A percentile compares a stretch with the other conserved stretches of the same genome.
These are phyloP conservation scores for Gasterosteus nipponicus DNA, from an alignment of 2,113 vertebrate species.

Conservation along the genomic window DNA sequence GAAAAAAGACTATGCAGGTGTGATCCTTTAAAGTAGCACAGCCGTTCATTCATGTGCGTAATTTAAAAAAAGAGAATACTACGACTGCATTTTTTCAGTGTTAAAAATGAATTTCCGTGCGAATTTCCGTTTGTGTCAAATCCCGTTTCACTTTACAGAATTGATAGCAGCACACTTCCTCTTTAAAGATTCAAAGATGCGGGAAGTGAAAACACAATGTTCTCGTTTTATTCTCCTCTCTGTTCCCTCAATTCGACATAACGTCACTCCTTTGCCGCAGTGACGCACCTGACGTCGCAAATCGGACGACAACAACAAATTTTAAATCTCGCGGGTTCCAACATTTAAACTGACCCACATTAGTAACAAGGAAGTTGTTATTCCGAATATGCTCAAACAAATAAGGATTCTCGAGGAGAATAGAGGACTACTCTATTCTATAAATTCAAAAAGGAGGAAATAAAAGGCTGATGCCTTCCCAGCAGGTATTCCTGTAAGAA, in stretches of 20 bases:
- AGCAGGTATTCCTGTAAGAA: conserved; percentile 33
- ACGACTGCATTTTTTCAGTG: background rate
- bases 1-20: background rate
- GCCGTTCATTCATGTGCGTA: background rate
- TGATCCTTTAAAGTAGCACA: background rate
- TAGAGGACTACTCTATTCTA: background rate
- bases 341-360: background rate
- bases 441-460: conserved; percentile 13
- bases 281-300: background rate
- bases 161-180: conserved; percentile 51
- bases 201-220: conserved; percentile 45
- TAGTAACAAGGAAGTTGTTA: conserved; percentile 47
- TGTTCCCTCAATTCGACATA: background rate
- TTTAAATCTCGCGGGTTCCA: background rate
- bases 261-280: background rate
- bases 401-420: background rate
- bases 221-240: background rate
- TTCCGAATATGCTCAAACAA: conserved; percentile 4
- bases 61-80: background rate
- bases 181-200: conserved; percentile 34
- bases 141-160: conserved; percentile 36
- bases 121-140: background rate
- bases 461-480: conserved; percentile 19
- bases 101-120: no score
- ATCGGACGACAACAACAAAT: background rate